These are phyloP conservation scores for Paedocypris micromegethes DNA, from an alignment of 2,797 vertebrate species.

Conservation along the genomic window DNA sequence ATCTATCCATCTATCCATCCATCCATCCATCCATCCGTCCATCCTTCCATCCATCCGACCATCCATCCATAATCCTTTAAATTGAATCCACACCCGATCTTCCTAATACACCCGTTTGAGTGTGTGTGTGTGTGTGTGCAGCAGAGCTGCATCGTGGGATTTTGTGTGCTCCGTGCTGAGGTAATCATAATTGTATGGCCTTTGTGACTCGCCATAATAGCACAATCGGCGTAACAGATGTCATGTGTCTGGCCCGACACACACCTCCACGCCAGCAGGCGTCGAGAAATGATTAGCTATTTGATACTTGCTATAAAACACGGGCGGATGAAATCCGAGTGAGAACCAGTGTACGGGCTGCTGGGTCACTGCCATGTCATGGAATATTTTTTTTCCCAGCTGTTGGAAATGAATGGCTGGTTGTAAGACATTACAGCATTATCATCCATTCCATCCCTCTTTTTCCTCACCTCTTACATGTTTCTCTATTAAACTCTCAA, in stretches of 20 bases:
- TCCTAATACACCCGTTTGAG: no score
- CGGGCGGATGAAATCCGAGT: slow-evolving; percentile 49
- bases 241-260: background rate
- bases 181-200: background rate
- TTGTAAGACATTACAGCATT: slow-evolving; percentile 44
- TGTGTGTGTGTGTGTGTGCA: no score
- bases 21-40: no score
- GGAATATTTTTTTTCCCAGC: slow-evolving; percentile 36
- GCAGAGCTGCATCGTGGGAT: no score
- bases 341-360: slow-evolving; percentile 38
- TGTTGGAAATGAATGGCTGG: slow-evolving; percentile 31
- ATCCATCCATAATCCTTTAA: no score
- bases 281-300: slow-evolving; percentile 31
- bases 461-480: no score
- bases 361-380: slow-evolving; percentile 21
- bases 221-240: slow-evolving; percentile 17
- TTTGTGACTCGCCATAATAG: background rate
- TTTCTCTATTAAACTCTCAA: no score
- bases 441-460: slow-evolving; percentile 47
- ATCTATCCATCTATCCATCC: no score
- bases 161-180: no score
- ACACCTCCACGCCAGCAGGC: slow-evolving; percentile 17
- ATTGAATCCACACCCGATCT: no score
- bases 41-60: no score
- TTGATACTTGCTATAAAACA: slow-evolving; percentile 34